Percentiles rank a stretch among this genome's conserved stretches.
Evolutionary conservation across 1,140 invertebrate genomes (phyloP).

Genomic region (Papilio aristodemus): DNA sequence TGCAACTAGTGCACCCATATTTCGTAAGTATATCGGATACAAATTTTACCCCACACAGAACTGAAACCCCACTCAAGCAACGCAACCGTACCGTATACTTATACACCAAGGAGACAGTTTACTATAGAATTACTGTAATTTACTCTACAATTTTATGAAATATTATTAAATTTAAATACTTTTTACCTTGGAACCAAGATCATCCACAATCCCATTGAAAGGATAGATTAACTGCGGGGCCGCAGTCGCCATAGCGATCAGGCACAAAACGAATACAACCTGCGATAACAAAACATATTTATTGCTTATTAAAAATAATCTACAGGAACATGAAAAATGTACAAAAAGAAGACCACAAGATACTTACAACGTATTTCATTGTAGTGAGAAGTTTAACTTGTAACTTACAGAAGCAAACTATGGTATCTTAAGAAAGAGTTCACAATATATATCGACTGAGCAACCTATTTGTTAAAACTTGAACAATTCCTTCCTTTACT

Average conservation of each 20-base stretch:
- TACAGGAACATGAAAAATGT: not conserved
- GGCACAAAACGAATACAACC: conserved; percentile 22
- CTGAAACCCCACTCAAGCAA: too few species aligned
- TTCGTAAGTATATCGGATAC: too few species aligned
- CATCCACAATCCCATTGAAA: conserved; percentile 1
- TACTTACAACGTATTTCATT: conserved; percentile 26
- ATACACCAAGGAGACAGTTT: too few species aligned
- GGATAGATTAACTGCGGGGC: conserved; percentile 5
- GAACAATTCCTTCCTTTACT: conserved; percentile 8
- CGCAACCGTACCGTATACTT: too few species aligned
- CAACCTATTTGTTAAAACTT: conserved; percentile 20
- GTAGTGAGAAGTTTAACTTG: not conserved
- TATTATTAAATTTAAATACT: too few species aligned
- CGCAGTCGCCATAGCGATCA: conserved; percentile 7
- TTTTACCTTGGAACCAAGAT: conserved; percentile 2
- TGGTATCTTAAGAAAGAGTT: conserved; percentile 4
- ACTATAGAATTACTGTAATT: too few species aligned
- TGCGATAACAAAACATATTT: not conserved
- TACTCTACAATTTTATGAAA: too few species aligned
- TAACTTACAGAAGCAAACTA: conserved; percentile 12
- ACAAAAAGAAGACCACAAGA: not conserved
- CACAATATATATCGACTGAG: not conserved
- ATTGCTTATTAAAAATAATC: not conserved
- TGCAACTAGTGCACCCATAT: too few species aligned
- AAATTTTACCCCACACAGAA: too few species aligned